Evolutionary conservation across 2,888 invertebrate genomes (phyloP), one percentile per base, ranked within the genome.

Genomic region (Drosophila paramelanica): DNA sequence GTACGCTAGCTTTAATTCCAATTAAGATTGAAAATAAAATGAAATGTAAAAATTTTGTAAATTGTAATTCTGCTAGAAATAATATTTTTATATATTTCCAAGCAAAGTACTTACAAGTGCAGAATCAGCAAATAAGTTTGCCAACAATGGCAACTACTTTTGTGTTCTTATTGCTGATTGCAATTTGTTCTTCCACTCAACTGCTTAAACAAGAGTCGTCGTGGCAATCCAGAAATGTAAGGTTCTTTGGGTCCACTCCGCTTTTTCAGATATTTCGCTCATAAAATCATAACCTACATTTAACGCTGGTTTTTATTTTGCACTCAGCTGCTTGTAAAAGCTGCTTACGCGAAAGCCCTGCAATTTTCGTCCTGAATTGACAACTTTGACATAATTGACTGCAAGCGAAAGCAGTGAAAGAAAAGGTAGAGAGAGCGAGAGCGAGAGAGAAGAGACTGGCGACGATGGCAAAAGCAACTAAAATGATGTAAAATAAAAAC

Each of bases 311-410:
- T 67, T 43, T 56, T 60, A 23, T 67, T 55, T 47, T 61, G 42
- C 52, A 70, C 70, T 70, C 58, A 60, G 50, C 65, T 62, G 61
- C 67, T 57, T 38, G 47, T 39, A 73, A 75, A 80, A 82, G 86
- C 87, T 52, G 79, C 81, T 87, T 73, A 75, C 52, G 56, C 64
- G 31, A 71, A 75, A 78, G 71, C 67, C 67, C 69, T 66, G 73
- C 67, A 79, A 67, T 85, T 82, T 78, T 74, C 64, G 38, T 65
- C 56, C 58, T 75, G 79, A 81, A 85, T 87, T 87, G 89, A 85
- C 85, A 89, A 77, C 89, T 88, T 85, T 89, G 85, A 87, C 89
- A 87, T 89, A 89, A 85, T 84, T 89, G 89, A 85, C 84, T 83
- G 81, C 74, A 69, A 66, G 59, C 50, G 50, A 57, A 46, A 41